These are phyloP conservation scores for Xylota segnis DNA, from an alignment of 2,888 invertebrate genomes.

Conservation along the genomic window DNA sequence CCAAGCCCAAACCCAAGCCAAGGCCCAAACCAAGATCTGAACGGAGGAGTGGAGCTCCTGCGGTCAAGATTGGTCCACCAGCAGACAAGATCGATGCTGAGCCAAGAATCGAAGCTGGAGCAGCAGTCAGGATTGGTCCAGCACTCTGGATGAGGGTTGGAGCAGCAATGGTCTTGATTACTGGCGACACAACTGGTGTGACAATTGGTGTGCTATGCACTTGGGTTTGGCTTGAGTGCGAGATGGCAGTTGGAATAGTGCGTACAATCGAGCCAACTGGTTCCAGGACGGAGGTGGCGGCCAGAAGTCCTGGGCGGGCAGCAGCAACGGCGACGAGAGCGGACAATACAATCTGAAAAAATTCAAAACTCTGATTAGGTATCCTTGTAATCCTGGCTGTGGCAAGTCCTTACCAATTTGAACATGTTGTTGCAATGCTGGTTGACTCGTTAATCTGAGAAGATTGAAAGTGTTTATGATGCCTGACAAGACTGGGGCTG, in stretches of 20 bases:
- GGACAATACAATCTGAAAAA: conserved; percentile 86
- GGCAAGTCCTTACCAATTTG: conserved; percentile 64
- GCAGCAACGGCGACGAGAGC: conserved; percentile 86
- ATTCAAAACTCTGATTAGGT: not conserved
- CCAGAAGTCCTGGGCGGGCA: conserved; percentile 82
- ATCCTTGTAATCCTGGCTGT: not conserved
- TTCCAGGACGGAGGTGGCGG: conserved; percentile 62
- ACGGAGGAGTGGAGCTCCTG: conserved; percentile 46
- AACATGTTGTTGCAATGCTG: conserved; percentile 63
- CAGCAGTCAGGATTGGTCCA: conserved; percentile 35
- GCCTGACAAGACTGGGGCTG: not conserved
- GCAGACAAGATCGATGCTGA: conserved; percentile 47
- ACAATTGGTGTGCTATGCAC: conserved; percentile 84
- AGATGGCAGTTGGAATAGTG: conserved; percentile 84
- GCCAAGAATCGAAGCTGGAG: conserved; percentile 20
- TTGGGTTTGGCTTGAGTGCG: conserved; percentile 86
- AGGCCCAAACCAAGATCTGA: conserved; percentile 61
- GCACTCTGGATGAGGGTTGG: conserved; percentile 61
- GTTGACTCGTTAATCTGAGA: conserved; percentile 61
- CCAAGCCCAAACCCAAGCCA: conserved; percentile 56
- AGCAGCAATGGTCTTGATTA: conserved; percentile 61
- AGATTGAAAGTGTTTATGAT: conserved; percentile 62
- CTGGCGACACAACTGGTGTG: conserved; percentile 62
- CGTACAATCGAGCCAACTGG: conserved; percentile 64
- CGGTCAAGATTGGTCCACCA: conserved; percentile 42